Base-by-base conservation (phyloP, 2,113 vertebrate genomes). In the Tetrax tetrax region DNA sequence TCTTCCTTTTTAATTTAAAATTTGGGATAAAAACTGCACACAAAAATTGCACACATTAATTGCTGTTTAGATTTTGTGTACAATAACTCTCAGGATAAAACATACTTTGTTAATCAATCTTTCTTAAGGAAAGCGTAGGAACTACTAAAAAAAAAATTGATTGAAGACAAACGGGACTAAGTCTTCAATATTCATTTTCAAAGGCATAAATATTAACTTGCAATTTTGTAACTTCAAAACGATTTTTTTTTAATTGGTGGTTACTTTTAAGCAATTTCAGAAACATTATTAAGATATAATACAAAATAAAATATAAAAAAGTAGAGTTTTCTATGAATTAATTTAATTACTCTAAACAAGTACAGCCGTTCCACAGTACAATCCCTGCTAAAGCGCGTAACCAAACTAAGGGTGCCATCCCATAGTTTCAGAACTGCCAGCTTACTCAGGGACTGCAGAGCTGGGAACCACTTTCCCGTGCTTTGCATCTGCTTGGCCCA, bases 201-300 rank as follows among this genome's bases (percentile, higher is more conserved):
- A 81, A 50, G 15, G 31, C 29, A 76, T 53, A 94, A 89, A 54
- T 48, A 89, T 31, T 77, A 83, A 87, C 48, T 63, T 94, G 88
- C 66, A 82, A 85, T 90, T 96, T 93, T 45, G 15, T 70, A 95
- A 95, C 21, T 74, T 90, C 29, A 81, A 78, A 45, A 65, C 6
- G 0, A 28, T 48, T 72, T 86, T 24, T 57, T 27, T 59, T 43
- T 43, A 6, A 18, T 5, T 56, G 43, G 45, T 29, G 27, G 21
- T 87, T 91, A 63, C 22, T 65, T 60, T 35, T 23, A 77, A 76
- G 47, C 22, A 66, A 91, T 90, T 82, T 56, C 81, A 93, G 87
- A 93, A 92, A 78, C 29, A 64, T n/a, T 12, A 87, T 38, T 59
- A 84, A 83, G 51, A 69, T 33, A 50, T 9, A 68, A 60, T 51